phyloP scores from a whole-genome alignment of 2,113 vertebrate genomes.

The Hippocampus abdominalis region DNA sequence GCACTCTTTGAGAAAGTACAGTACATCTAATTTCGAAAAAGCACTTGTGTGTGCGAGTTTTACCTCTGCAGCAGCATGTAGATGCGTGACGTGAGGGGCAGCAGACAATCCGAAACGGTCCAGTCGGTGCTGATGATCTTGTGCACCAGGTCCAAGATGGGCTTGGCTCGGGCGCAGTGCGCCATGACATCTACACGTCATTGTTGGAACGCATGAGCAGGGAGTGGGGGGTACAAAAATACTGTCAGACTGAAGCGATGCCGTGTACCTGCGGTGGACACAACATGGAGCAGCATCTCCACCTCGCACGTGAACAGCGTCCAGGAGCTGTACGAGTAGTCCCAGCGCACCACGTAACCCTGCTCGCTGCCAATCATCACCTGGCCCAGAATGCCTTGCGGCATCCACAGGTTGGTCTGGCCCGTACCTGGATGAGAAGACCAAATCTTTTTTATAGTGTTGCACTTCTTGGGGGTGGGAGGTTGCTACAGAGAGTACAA shows the following conservation, averaged over 20 bases:
- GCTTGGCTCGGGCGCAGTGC: constrained; percentile 90
- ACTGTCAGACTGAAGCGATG: neutral
- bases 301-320: constrained; percentile 97
- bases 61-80: constrained; percentile 97
- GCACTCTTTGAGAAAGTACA: too few species aligned
- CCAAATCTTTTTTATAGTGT: neutral
- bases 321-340: constrained; percentile 94
- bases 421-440: constrained; percentile 66
- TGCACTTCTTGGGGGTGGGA: too few species aligned
- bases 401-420: constrained; percentile 92
- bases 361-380: constrained; percentile 81
- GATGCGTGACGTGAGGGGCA: constrained; percentile 95
- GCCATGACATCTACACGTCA: constrained; percentile 81
- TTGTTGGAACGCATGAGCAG: neutral
- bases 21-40: too few species aligned
- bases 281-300: constrained; percentile 96
- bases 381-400: constrained; percentile 87
- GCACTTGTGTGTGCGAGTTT: neutral
- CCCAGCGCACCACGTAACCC: constrained; percentile 88
- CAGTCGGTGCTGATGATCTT: constrained; percentile 94
- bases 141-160: constrained; percentile 92
- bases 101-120: constrained; percentile 88
- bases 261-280: constrained; percentile 89
- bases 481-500: too few species aligned
- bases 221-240: neutral